Conservation (phyloP, 2,888 invertebrate species). For the Dryadula phaetusa region DNA sequence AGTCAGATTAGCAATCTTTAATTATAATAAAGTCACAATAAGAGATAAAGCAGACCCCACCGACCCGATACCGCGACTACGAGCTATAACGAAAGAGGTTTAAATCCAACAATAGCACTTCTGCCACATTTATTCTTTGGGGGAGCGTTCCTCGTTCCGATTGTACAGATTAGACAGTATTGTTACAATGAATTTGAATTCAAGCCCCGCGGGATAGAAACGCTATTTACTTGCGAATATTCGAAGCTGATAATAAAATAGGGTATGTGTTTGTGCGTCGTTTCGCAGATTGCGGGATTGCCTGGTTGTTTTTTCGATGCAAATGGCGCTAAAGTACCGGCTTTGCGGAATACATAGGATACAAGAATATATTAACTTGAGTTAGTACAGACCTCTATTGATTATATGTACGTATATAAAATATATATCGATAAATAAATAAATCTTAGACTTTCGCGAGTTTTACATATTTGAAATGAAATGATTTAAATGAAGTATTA, state of each 20-base stretch:
- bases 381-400: neutral
- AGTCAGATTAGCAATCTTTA: constrained; percentile 15
- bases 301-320: constrained; percentile 43
- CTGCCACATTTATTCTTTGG: constrained; percentile 43
- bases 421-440: too few relatives aligned
- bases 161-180: constrained; percentile 52
- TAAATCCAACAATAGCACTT: constrained; percentile 37
- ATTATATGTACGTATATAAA: neutral
- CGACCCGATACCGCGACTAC: neutral
- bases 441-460: too few relatives aligned
- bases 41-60: constrained; percentile 6
- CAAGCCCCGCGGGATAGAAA: constrained; percentile 32
- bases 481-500: too few relatives aligned
- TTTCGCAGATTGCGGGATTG: constrained; percentile 44
- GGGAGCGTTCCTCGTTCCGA: constrained; percentile 46
- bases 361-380: constrained; percentile 8
- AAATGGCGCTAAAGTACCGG: constrained; percentile 32
- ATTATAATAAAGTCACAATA: constrained; percentile 13
- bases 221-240: constrained; percentile 32
- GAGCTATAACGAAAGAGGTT: constrained; percentile 31
- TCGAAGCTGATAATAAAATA: constrained; percentile 48
- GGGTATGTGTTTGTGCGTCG: constrained; percentile 44
- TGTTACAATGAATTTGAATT: constrained; percentile 33
- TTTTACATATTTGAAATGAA: too few relatives aligned
- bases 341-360: constrained; percentile 22